Base-by-base conservation (phyloP, 2,113 vertebrate species). In the Myanophis thanlyinensis region DNA sequence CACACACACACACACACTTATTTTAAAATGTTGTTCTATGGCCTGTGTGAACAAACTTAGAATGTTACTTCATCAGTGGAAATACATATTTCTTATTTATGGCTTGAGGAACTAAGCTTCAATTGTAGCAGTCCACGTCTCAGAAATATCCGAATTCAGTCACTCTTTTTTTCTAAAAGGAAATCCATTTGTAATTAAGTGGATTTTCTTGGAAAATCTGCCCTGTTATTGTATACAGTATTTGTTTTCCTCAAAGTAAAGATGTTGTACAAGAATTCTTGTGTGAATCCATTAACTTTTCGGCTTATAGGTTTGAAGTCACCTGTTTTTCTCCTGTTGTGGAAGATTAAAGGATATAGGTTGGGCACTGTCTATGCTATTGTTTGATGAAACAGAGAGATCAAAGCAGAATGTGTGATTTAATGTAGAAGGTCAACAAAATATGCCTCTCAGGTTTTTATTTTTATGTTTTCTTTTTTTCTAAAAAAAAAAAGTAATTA, bases 141-240 rank as follows among this genome's bases (percentile, higher is more conserved):
- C 73, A 62, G 53, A 25, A 49, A 90, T 90, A 92, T 59, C 52
- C 15, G 12, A 18, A 23, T 92, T 90, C 47, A 62, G 52, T 51
- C 53, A 90, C n/a, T 62, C 25, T 86, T 86, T 86, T 86, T 90
- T 93, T 84, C 51, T 30, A 22, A 44, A 62, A 62, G 53, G 13
- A 93, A 93, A 93, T 90, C 88, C 80, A 62, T 90, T 92, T 90
- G 44, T 52, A 86, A 93, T 93, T 93, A 89, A 85, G 9, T 67
- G 53, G 92, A 93, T 92, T 85, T 92, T 35, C 52, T 47, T 89
- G 44, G 22, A 44, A 89, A 54, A 52, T 85, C 88, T 27, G 7
- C 2, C 51, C 92, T 93, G n/a, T 15, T 54, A 30, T 30, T 89
- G 88, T 53, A 85, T 51, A 35, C 2, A 0, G 62, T 35, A 27